Conservation (phyloP, 2,113 vertebrate species). For the Plecturocebus donacophilus region DNA sequence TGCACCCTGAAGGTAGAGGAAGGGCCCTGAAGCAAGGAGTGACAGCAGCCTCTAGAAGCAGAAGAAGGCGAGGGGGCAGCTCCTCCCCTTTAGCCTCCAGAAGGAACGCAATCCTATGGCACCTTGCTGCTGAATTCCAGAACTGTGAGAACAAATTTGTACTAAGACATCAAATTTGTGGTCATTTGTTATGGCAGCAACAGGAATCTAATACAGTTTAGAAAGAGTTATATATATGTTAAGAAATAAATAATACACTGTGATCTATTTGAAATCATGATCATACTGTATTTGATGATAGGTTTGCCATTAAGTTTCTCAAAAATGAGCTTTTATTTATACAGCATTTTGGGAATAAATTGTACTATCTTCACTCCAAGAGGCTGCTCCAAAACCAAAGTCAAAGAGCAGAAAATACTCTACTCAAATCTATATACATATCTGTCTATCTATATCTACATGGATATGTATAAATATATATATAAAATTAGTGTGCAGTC, state of each 20-base stretch:
- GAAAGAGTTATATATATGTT: background rate
- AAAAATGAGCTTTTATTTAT: background rate
- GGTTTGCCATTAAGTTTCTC: background rate
- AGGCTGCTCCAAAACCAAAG: background rate
- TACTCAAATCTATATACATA: background rate
- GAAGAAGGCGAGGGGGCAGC: background rate
- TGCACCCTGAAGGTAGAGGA: background rate
- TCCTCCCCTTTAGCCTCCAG: background rate
- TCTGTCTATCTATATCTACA: no score
- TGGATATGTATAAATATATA: no score
- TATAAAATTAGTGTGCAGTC: no score
- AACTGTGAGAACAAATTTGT: background rate
- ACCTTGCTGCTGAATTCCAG: background rate
- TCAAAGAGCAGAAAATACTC: background rate
- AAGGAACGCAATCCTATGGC: background rate
- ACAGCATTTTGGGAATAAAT: background rate
- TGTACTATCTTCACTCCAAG: background rate
- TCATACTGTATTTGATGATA: background rate
- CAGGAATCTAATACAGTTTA: background rate
- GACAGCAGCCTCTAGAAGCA: background rate
- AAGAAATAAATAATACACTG: background rate
- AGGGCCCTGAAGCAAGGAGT: rapidly evolving
- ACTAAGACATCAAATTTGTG: background rate
- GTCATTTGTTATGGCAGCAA: background rate
- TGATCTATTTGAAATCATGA: background rate